phyloP scores from a whole-genome alignment of 2,888 invertebrate species.

The Spodoptera exigua region DNA sequence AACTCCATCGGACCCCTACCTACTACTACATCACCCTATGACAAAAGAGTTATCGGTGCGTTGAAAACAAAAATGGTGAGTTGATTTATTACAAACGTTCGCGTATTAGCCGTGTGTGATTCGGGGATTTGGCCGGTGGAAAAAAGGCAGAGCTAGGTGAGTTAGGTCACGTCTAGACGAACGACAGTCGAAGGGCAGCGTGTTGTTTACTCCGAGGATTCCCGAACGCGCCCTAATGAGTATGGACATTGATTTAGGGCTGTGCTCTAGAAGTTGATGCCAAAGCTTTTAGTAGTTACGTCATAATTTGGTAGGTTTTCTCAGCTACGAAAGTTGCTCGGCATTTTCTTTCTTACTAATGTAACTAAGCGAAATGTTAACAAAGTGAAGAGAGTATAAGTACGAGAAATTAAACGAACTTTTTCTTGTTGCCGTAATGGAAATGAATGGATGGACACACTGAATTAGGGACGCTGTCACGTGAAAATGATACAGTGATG shows the following conservation, averaged over 20 bases:
- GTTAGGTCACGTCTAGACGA: slow-evolving; percentile 70
- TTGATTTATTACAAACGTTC: slow-evolving; percentile 82
- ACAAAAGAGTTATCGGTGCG: slow-evolving; percentile 90
- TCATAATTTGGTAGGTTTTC: slow-evolving; percentile 68
- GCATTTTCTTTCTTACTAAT: slow-evolving; percentile 41
- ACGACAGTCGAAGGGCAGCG: slow-evolving; percentile 68
- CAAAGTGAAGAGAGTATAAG: slow-evolving; percentile 44
- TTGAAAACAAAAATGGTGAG: slow-evolving; percentile 89
- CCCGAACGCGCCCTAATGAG: slow-evolving; percentile 69
- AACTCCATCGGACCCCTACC: slow-evolving; percentile 87
- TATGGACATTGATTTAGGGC: slow-evolving; percentile 72
- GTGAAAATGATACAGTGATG: slow-evolving; percentile 39
- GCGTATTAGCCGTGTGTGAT: slow-evolving; percentile 79
- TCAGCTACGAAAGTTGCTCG: slow-evolving; percentile 54
- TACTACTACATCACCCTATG: slow-evolving; percentile 88
- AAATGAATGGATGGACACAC: slow-evolving; percentile 48
- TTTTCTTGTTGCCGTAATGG: slow-evolving; percentile 49
- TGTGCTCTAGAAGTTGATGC: slow-evolving; percentile 54
- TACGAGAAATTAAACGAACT: slow-evolving; percentile 45
- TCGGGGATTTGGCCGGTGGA: slow-evolving; percentile 62
- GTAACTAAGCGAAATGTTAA: slow-evolving; percentile 48
- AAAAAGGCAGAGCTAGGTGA: slow-evolving; percentile 62
- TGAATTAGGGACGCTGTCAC: slow-evolving; percentile 46
- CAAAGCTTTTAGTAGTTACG: slow-evolving; percentile 73
- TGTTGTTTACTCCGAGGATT: slow-evolving; percentile 67